Percentiles rank a stretch among this genome's conserved stretches.
Evolutionary conservation across 2,797 vertebrate species (phyloP).

Genomic region (Enteromius unitaeniatus): DNA sequence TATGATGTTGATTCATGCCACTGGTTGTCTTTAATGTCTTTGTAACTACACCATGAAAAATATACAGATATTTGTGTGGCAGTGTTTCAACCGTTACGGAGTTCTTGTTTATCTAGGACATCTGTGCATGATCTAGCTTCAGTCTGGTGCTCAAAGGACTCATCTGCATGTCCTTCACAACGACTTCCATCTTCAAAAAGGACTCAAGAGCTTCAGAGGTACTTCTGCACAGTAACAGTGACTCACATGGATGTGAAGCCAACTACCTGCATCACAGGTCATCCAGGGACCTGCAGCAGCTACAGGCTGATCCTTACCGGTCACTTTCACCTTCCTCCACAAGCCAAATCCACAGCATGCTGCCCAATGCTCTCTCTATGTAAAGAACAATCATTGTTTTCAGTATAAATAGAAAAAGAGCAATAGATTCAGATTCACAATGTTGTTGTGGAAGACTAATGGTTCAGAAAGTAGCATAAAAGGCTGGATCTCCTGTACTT

Average conservation of each 20-base stretch:
- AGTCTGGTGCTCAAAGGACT: not conserved
- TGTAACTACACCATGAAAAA: slow-evolving; percentile 22
- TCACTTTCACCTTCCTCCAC: slow-evolving; percentile 18
- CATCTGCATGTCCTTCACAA: not conserved
- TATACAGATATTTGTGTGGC: slow-evolving; percentile 34
- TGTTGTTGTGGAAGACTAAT: not conserved
- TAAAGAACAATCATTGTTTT: slow-evolving; percentile 25
- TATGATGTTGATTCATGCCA: slow-evolving; percentile 13
- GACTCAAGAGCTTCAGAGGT: slow-evolving; percentile 7
- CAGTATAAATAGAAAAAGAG: slow-evolving; percentile 8
- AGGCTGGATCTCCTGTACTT: slow-evolving; percentile 4
- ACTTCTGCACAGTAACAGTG: slow-evolving; percentile 19
- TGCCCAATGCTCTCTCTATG: slow-evolving; percentile 11
- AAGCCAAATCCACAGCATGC: slow-evolving; percentile 39
- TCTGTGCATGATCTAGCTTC: slow-evolving; percentile 19
- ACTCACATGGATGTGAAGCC: not conserved
- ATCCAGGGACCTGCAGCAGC: not conserved
- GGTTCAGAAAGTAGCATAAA: not conserved
- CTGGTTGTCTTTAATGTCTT: slow-evolving; percentile 4
- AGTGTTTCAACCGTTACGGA: not conserved
- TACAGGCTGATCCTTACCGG: not conserved
- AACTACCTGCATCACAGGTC: not conserved
- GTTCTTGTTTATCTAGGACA: slow-evolving; percentile 22
- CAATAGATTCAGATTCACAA: slow-evolving; percentile 32
- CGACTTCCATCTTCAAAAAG: slow-evolving; percentile 5